phyloP scores from a whole-genome alignment of 2,113 vertebrate species.

The Neogale vison region DNA sequence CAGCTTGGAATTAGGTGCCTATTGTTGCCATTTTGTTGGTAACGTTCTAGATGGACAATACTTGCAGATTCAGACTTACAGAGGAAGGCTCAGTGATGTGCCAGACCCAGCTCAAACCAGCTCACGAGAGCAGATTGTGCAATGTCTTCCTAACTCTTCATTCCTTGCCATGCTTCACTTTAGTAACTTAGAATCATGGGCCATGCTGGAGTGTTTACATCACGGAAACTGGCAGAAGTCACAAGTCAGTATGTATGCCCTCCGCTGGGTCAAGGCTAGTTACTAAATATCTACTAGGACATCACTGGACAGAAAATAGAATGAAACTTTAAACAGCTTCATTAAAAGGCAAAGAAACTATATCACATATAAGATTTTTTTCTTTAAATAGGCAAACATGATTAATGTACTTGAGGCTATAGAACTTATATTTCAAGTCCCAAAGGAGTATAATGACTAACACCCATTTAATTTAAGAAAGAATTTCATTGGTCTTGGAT shows the following conservation, averaged over 20 bases:
- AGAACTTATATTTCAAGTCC: neutral
- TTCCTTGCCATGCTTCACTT: neutral
- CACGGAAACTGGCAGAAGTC: neutral
- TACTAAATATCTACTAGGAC: neutral
- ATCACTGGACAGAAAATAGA: neutral
- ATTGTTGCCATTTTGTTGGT: no score
- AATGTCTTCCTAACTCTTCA: neutral
- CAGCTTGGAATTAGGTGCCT: neutral
- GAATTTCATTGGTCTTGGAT: constrained; percentile 64
- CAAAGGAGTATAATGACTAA: constrained; percentile 15
- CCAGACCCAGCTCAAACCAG: no score
- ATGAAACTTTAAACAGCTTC: neutral
- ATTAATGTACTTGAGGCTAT: neutral
- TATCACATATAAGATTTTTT: neutral
- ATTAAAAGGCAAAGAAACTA: neutral
- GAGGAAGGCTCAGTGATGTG: neutral
- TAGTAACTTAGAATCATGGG: neutral
- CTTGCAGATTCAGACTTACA: neutral
- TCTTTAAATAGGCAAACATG: neutral
- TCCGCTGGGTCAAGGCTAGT: neutral
- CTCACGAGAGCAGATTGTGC: neutral
- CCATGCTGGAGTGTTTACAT: neutral
- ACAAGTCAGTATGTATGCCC: rapidly evolving
- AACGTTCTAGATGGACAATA: neutral
- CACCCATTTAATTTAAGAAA: constrained; percentile 62